Base-by-base conservation (phyloP, 2,888 invertebrate species). In the Tinea trinotella region DNA sequence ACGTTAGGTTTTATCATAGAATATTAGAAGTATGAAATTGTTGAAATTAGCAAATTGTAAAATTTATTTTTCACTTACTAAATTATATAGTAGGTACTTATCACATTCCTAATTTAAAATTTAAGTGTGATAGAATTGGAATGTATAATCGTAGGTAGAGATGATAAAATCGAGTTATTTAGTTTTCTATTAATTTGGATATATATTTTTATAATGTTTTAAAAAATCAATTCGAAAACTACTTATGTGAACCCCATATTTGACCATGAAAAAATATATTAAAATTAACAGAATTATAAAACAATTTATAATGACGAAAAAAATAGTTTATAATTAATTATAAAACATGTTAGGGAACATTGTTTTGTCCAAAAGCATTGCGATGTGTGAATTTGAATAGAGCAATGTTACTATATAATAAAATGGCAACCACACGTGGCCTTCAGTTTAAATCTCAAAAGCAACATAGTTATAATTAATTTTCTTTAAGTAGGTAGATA, bases 161-260 rank as follows among this genome's bases (percentile, higher is more conserved):
- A 30, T 10, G 30, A 30, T 30, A 10, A 30, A 40, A 40, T 40
- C 30, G 7, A 30, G 40, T 40, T 40, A 40, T 40, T 40, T 15
- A 40, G 40, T 40, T 40, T 15, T 40, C 40, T 40, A 40, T 40
- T 40, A 40, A 40, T 40, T 40, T 40, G 40, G 40, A 40, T 13
- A 40, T 15, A 40, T 40, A 40, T 40, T 40, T 40, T 40, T 40
- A 40, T 40, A 35, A 22, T 22, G 22, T 12, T 12, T 35, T 35
- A 40, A 40, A 40, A 13, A 40, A 13, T 15, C 2, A 40, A 15
- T 13, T n/a, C n/a, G n/a, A 13, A 40, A 40, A 40, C n/a, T 40
- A 12, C 7, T 15, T 13, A 40, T 40, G n/a, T 30, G 7, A 30
- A 30, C 30, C 30, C 30, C 30, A 30, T 30, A 7, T 30, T 30